These are phyloP conservation scores for Caloenas nicobarica DNA, from an alignment of 2,113 vertebrate genomes.

Conservation along the genomic window DNA sequence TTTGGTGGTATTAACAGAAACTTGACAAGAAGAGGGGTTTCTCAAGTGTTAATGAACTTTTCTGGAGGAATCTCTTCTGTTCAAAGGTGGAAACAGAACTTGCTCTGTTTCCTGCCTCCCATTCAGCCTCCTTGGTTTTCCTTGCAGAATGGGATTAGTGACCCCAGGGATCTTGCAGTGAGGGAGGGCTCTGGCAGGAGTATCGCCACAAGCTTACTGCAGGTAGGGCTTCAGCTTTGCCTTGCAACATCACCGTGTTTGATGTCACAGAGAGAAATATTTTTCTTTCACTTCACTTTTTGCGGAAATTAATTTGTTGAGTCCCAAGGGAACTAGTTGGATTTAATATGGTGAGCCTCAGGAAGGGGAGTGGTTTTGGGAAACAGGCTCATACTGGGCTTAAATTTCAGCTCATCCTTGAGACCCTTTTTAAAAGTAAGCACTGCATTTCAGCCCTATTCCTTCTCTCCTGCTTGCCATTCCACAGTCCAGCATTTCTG, in stretches of 20 bases:
- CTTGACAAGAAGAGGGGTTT: background rate
- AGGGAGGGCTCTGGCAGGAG: background rate
- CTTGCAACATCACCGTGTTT: background rate
- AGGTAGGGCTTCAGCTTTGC: background rate
- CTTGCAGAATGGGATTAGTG: background rate
- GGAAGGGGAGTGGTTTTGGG: accelerated
- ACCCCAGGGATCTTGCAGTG: background rate
- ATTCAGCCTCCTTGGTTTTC: background rate
- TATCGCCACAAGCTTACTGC: too few species aligned
- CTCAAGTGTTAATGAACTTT: background rate
- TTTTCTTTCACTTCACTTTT: background rate
- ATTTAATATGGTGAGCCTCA: background rate
- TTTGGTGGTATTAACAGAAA: background rate
- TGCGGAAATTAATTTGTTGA: background rate
- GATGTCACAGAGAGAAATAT: accelerated
- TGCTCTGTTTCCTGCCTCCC: background rate
- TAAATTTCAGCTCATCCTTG: background rate
- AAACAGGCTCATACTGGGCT: background rate
- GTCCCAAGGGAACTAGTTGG: background rate
- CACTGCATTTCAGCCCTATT: background rate
- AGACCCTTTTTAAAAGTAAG: background rate
- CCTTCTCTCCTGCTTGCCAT: background rate
- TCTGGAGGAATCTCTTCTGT: background rate
- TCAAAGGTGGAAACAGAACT: background rate
- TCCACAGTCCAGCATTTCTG: background rate